Evolutionary conservation across 1,140 invertebrate genomes (phyloP), one percentile per base, ranked within the genome.

Genomic region (Diprion similis): DNA sequence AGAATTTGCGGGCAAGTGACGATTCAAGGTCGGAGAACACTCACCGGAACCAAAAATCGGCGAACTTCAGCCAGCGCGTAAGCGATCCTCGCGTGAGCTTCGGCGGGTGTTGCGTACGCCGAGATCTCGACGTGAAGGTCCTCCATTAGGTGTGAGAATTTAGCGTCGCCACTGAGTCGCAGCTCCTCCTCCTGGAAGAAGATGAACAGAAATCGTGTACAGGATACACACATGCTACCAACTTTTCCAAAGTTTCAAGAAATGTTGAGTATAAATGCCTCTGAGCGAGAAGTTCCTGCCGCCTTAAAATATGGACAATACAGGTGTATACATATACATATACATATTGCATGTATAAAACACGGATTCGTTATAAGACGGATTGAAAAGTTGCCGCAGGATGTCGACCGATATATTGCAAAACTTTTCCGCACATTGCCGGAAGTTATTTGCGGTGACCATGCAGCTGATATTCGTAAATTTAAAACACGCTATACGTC

Each of bases 111-210:
- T 13, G 95, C 95, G 84, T 89, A 92, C 4, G 95, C 94, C 71
- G 95, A 95, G 74, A 98, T 95, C 85, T 97, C 94, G 0, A 98
- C 94, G 89, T 98, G 96, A 8, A 98, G 90, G 80, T 97, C 95
- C 79, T 97, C 96, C 76, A 92, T 93, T 17, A 98, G 90, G 85
- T 98, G 96, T 13, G 94, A 91, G 88, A 96, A 97, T 86, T 97
- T 96, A 7, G 94, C 93, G 84, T 98, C 96, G 15, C 93, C 93
- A 37, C 94, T 94, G 72, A 92, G 91, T 9, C 95, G 88, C 10
- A 96, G 87, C 84, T 97, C 95, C 85, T 98, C 95, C 87, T 97
- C 96, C 94, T 95, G 82, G 8, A 81, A 80, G 11, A 71, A 71
- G 1, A 37, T 6, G 24, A 37, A 37, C 24, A 37, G 24, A 6